phyloP scores from a whole-genome alignment of 2,113 vertebrate species.

The Gasterosteus aculeatus region DNA sequence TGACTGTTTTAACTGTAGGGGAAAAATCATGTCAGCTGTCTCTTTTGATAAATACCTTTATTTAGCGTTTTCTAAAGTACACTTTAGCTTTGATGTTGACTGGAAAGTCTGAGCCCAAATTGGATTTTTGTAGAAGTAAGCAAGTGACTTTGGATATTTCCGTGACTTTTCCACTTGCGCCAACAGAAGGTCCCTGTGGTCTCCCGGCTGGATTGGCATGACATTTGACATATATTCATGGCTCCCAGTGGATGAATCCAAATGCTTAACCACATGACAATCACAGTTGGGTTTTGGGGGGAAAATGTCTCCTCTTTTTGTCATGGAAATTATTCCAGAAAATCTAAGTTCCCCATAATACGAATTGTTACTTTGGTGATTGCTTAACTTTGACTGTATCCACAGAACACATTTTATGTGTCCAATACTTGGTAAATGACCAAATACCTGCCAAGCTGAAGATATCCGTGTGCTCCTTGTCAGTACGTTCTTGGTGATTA shows the following conservation, averaged over 20 bases:
- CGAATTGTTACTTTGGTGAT: neutral
- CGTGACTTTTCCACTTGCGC: neutral
- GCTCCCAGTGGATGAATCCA: slow-evolving; percentile 7
- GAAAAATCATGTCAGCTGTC: slow-evolving; percentile 14
- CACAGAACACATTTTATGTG: neutral
- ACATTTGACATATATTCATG: neutral
- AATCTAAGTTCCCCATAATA: neutral
- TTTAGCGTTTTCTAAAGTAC: slow-evolving; percentile 8
- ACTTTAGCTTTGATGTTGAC: neutral
- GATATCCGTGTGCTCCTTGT: neutral
- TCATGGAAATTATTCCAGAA: neutral
- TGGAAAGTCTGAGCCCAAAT: neutral
- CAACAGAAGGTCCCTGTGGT: neutral
- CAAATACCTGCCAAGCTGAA: neutral
- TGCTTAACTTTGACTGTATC: neutral
- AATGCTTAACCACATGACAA: neutral
- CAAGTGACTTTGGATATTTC: neutral
- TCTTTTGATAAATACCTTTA: slow-evolving; percentile 1
- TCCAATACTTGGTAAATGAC: neutral
- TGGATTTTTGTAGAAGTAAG: neutral
- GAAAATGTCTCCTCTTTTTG: neutral
- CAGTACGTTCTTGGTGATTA: neutral
- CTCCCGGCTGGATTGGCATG: neutral
- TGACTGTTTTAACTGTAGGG: slow-evolving; percentile 27
- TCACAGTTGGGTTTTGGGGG: neutral